Conservation (phyloP, 2,888 invertebrate species). For the Leptopilina drosophilae region DNA sequence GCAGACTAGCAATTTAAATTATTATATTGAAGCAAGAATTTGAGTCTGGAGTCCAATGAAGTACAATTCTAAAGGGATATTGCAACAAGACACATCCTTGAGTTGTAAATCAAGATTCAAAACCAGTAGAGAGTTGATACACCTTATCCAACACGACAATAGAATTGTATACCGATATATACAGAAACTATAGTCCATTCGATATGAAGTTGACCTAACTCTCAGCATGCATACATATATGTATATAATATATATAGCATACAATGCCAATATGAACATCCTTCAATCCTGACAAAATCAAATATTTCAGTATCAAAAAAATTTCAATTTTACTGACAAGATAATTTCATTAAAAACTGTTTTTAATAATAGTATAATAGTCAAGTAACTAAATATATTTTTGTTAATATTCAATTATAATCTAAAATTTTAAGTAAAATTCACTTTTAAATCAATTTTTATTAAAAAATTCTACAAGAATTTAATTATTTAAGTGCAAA, state of each 20-base stretch:
- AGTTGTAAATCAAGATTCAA: conserved; percentile 15
- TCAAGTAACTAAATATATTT: too few relatives aligned
- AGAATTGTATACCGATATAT: conserved; percentile 1
- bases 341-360: too few relatives aligned
- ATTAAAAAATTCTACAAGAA: too few relatives aligned
- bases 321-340: too few relatives aligned
- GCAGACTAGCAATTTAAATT: background rate
- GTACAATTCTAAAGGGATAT: background rate
- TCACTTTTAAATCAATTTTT: too few relatives aligned
- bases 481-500: too few relatives aligned
- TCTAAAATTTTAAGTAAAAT: too few relatives aligned
- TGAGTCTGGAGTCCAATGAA: background rate
- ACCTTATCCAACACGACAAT: conserved; percentile 12
- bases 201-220: background rate
- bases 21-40: background rate
- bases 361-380: too few relatives aligned
- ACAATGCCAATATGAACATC: background rate
- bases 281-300: background rate
- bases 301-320: background rate
- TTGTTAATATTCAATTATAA: too few relatives aligned
- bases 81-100: conserved; percentile 6
- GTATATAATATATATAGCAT: background rate
- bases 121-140: background rate
- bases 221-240: background rate
- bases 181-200: conserved; percentile 3